Conservation (phyloP, 2,113 vertebrate species). For the Erpornis zantholeuca region DNA sequence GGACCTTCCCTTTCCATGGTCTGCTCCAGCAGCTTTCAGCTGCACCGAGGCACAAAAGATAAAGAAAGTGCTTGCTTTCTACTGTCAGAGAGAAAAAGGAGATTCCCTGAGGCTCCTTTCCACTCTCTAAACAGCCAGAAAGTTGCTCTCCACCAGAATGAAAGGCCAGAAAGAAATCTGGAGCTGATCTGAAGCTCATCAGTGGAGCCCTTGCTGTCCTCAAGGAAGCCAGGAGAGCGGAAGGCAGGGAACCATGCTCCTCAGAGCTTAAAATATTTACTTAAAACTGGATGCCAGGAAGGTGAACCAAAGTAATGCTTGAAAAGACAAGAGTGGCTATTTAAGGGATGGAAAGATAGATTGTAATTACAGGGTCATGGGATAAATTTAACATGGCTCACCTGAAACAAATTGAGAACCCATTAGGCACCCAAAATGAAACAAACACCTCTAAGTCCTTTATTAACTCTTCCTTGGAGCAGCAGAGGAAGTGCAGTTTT, state of each 20-base stretch:
- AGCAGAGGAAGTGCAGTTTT: neutral
- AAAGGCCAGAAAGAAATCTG: neutral
- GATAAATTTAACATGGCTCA: neutral
- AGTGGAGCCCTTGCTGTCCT: neutral
- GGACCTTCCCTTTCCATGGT: neutral
- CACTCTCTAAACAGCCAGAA: neutral
- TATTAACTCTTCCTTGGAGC: neutral
- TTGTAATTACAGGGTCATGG: neutral
- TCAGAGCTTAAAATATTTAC: neutral
- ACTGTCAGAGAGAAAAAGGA: neutral
- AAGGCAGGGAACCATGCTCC: neutral
- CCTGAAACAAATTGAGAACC: neutral
- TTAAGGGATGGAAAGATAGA: neutral
- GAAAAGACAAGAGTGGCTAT: neutral
- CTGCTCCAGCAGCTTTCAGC: neutral
- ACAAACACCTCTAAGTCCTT: neutral
- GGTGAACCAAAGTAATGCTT: neutral
- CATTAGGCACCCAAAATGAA: neutral
- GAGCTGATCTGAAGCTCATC: neutral
- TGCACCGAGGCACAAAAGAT: neutral
- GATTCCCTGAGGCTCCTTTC: neutral
- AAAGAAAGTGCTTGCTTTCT: neutral
- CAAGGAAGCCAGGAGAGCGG: neutral
- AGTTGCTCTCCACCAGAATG: neutral
- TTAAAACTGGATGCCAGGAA: neutral